Conservation (phyloP, 2,113 vertebrate genomes). For the Catharus fuscescens region DNA sequence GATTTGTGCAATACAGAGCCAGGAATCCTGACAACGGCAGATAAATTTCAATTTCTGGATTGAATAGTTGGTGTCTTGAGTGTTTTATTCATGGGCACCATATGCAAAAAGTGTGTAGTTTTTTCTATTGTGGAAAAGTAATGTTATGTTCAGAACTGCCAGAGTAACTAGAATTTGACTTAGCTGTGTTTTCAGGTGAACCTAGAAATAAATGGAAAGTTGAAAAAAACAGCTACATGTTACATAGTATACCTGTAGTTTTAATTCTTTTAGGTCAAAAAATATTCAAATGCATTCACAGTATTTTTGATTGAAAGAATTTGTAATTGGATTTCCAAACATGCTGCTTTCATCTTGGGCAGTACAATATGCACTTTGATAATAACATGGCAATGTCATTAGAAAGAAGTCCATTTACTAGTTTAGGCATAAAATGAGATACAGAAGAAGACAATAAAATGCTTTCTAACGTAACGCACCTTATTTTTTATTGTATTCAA, state of each 20-base stretch:
- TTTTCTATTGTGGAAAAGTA: slow-evolving; percentile 75
- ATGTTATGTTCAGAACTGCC: slow-evolving; percentile 85
- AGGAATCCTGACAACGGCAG: not conserved
- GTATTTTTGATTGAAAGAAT: slow-evolving; percentile 94
- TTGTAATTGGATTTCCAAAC: slow-evolving; percentile 95
- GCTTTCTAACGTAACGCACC: slow-evolving; percentile 80
- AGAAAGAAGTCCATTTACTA: slow-evolving; percentile 85
- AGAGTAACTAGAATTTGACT: slow-evolving; percentile 81
- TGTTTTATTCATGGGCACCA: slow-evolving; percentile 58
- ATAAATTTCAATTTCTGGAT: slow-evolving; percentile 33
- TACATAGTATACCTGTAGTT: slow-evolving; percentile 87
- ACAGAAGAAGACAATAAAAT: slow-evolving; percentile 91
- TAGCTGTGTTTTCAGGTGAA: slow-evolving; percentile 69
- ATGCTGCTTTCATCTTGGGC: slow-evolving; percentile 84
- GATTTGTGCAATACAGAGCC: not conserved
- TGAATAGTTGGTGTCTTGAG: slow-evolving; percentile 16
- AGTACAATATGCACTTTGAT: slow-evolving; percentile 86
- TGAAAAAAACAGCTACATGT: slow-evolving; percentile 84
- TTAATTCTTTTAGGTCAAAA: slow-evolving; percentile 86
- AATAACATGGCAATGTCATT: slow-evolving; percentile 95
- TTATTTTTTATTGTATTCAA: slow-evolving; percentile 84
- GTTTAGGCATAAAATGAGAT: slow-evolving; percentile 90
- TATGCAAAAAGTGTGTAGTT: slow-evolving; percentile 54
- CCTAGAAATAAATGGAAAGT: slow-evolving; percentile 71
- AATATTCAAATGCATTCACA: slow-evolving; percentile 88